A percentile compares a stretch with the other conserved stretches of the same genome.
Conservation (phyloP, 2,888 invertebrate species). For the Netelia melanura region DNA sequence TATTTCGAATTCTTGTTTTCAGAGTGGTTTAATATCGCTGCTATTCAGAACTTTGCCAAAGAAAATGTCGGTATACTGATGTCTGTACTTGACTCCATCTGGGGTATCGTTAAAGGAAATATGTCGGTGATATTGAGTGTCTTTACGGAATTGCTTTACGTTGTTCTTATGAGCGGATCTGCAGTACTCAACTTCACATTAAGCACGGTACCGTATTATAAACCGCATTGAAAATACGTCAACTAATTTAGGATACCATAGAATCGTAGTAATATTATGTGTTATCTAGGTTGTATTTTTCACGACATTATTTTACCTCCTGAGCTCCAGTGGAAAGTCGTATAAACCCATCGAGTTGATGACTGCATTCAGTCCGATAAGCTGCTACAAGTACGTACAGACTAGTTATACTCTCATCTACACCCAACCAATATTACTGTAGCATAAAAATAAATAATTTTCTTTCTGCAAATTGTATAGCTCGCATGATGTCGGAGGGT, state of each 20-base stretch:
- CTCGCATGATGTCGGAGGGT: constrained; percentile 76
- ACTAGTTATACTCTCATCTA: neutral
- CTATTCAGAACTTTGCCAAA: constrained; percentile 92
- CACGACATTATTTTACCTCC: constrained; percentile 97
- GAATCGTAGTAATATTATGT: constrained; percentile 18
- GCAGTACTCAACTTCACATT: constrained; percentile 95
- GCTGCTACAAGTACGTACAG: constrained; percentile 86
- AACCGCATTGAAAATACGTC: neutral
- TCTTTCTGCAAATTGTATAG: constrained; percentile 68
- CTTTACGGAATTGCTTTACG: constrained; percentile 94
- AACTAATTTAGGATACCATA: constrained; percentile 3
- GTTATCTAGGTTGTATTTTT: constrained; percentile 94
- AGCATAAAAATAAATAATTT: constrained; percentile 52
- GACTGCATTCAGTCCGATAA: constrained; percentile 92
- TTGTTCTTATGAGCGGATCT: constrained; percentile 95
- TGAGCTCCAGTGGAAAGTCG: constrained; percentile 93
- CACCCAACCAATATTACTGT: neutral
- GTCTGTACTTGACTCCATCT: constrained; percentile 94
- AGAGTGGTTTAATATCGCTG: constrained; percentile 91
- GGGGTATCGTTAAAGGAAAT: constrained; percentile 97
- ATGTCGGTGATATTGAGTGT: constrained; percentile 94
- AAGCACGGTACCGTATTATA: constrained; percentile 88
- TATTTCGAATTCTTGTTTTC: constrained; percentile 75
- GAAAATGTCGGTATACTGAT: constrained; percentile 96
- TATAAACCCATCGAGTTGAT: constrained; percentile 98